Base-by-base conservation (phyloP, 2,888 invertebrate species). In the Epirrita christyi region DNA sequence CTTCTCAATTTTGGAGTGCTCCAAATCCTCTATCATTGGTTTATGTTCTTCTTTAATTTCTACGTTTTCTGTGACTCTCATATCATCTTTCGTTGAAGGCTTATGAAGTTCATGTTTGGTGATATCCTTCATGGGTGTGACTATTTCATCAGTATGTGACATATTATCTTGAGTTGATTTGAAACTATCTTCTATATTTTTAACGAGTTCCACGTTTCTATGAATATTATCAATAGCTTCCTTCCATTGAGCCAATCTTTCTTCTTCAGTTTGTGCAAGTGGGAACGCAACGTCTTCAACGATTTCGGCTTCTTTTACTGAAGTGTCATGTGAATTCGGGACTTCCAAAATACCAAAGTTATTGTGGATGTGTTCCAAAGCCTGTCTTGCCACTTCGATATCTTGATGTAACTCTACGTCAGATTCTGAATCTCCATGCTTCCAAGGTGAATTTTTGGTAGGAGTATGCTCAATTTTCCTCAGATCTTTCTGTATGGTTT, bases 101-200 rank as follows among this genome's bases (percentile, higher is more conserved):
- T 66, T 53, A 6, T 43, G 43, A 13, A 34, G 14, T 28, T 59
- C 53, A 14, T 52, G 42, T n/a, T 60, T 52, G 21, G 48, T 42
- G 13, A 41, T 44, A 14, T 56, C 42, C 9, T 32, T 42, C 21
- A 29, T 52, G 4, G 43, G 8, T 38, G 13, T 32, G 9, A 4
- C 44, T 41, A 45, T 40, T 48, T 55, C 59, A 28, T 41, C 53
- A 4, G 48, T 43, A 29, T 55, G 55, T 2, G 32, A 11, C 34
- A 46, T 32, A n/a, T 48, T 40, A 47, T 59, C 55, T 10, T 34
- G 11, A 15, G 59, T 14, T 62, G 60, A 55, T 66, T 76, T 82
- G 29, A 88, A 85, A 63, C 78, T 80, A 42, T 90, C 84, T 72
- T 89, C 88, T 43, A 89, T 85, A 61, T 85, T 87, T 70, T 62